A percentile compares a stretch with the other conserved stretches of the same genome.
Evolutionary conservation across 1,140 invertebrate genomes (phyloP).

Genomic region (Hyposmocoma kahamanoa): DNA sequence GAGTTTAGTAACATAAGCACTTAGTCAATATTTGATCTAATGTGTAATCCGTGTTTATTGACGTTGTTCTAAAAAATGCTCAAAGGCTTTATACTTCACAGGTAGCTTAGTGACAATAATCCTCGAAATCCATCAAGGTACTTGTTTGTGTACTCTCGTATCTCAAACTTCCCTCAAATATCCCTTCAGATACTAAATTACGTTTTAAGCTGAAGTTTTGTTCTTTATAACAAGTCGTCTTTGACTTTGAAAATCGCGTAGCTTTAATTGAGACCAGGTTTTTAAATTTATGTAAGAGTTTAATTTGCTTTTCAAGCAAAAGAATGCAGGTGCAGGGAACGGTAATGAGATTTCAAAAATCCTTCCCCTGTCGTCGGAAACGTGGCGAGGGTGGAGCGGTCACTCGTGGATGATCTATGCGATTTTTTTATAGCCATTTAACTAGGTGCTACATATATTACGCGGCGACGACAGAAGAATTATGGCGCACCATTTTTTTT

Average conservation of each 20-base stretch:
- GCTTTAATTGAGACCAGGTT: not conserved
- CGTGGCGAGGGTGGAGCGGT: conserved; percentile 24
- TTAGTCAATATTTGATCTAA: no score
- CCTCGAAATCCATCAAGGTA: conserved; percentile 8
- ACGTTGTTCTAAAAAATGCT: conserved; percentile 10
- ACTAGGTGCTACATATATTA: conserved; percentile 42
- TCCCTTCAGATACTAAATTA: conserved; percentile 12
- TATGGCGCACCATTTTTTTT: conserved; percentile 5
- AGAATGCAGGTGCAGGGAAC: conserved; percentile 1
- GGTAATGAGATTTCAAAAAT: conserved; percentile 41
- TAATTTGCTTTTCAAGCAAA: not conserved
- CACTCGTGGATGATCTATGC: conserved; percentile 53
- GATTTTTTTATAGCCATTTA: conserved; percentile 48
- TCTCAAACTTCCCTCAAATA: not conserved
- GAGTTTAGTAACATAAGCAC: no score
- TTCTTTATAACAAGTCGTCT: not conserved
- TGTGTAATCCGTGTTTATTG: no score
- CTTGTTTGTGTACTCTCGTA: not conserved
- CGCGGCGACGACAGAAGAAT: conserved; percentile 28
- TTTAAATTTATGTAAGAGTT: not conserved
- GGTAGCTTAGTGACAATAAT: conserved; percentile 16
- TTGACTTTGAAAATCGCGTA: not conserved
- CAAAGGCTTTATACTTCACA: conserved; percentile 14
- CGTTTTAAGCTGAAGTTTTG: conserved; percentile 20
- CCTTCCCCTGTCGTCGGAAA: conserved; percentile 24